Conservation (phyloP, 2,888 invertebrate genomes). For the Torymus tubicola region DNA sequence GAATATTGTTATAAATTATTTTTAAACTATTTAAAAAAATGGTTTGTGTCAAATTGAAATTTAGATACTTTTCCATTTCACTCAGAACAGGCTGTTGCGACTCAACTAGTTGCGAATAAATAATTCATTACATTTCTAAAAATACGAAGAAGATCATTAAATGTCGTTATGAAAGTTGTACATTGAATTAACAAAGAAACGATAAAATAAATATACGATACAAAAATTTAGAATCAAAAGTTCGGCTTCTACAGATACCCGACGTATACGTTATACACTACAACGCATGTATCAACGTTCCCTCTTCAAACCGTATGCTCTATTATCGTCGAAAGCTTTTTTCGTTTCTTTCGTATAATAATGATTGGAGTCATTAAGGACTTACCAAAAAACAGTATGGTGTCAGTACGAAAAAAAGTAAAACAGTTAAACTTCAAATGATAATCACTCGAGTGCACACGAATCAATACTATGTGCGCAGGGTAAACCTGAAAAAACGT, state of each 20-base stretch:
- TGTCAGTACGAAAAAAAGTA: constrained; percentile 18
- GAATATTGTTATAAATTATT: constrained; percentile 26
- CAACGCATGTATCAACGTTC: too few species aligned
- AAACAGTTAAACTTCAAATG: constrained; percentile 2
- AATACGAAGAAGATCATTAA: background rate
- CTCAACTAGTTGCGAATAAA: background rate
- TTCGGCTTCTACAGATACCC: too few species aligned
- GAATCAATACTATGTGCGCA: constrained; percentile 18
- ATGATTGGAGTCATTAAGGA: constrained; percentile 16
- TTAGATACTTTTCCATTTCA: background rate
- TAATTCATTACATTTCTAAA: constrained; percentile 1
- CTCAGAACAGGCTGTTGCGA: background rate
- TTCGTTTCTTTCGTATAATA: background rate
- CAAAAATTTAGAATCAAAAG: constrained; percentile 1
- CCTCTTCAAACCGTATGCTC: background rate
- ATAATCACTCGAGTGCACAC: constrained; percentile 15
- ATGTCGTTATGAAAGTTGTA: constrained; percentile 23
- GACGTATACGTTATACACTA: too few species aligned
- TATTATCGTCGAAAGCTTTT: background rate
- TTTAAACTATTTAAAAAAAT: constrained; percentile 18
- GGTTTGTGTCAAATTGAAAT: constrained; percentile 21
- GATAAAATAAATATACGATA: constrained; percentile 1
- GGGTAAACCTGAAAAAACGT: constrained; percentile 14
- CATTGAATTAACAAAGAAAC: background rate
- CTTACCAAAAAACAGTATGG: constrained; percentile 13